Base-by-base conservation (phyloP, 2,888 invertebrate genomes). In the Electrophaes corylata region DNA sequence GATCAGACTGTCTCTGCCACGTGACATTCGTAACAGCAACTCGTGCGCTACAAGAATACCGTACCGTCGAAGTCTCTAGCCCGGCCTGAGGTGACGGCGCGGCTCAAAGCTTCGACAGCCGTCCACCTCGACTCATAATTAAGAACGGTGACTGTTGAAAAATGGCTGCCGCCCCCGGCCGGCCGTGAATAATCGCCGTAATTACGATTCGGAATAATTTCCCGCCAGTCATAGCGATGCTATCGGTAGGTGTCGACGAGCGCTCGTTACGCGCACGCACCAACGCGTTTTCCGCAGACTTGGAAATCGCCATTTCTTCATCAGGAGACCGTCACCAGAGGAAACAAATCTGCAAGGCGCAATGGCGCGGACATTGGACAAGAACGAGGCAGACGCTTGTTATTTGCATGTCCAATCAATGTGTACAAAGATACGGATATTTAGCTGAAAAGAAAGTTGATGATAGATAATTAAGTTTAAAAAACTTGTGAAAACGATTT, bases 71-170 rank as follows among this genome's bases (percentile, higher is more conserved):
- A 64, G 65, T 61, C 78, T 79, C 78, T 76, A 78, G 82, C 81
- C 11, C 84, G 85, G 85, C 83, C 84, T 82, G 88, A 88, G 86
- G 88, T 90, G 91, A 89, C 91, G 91, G 91, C 87, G 79, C 85
- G 83, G 75, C 89, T 91, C 91, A 91, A 91, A 91, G 91, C 89
- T 87, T 91, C 91, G 91, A 91, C 91, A 90, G 91, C 78, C 91
- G 89, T 90, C 91, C 91, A 89, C 81, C 84, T 78, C 84, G 84
- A 86, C 85, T 91, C 90, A 91, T 91, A 91, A 91, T 91, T 91
- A 91, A 91, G 91, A 91, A 91, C 88, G 89, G 91, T 91, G 91
- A 91, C 91, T 91, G 90, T 91, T 91, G 91, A 91, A 91, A 91
- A 91, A 91, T 91, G 89, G 89, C 89, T 75, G 90, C 90, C 90